These are phyloP conservation scores for Dipodomys merriami DNA, from an alignment of 2,113 vertebrate species.

Conservation along the genomic window DNA sequence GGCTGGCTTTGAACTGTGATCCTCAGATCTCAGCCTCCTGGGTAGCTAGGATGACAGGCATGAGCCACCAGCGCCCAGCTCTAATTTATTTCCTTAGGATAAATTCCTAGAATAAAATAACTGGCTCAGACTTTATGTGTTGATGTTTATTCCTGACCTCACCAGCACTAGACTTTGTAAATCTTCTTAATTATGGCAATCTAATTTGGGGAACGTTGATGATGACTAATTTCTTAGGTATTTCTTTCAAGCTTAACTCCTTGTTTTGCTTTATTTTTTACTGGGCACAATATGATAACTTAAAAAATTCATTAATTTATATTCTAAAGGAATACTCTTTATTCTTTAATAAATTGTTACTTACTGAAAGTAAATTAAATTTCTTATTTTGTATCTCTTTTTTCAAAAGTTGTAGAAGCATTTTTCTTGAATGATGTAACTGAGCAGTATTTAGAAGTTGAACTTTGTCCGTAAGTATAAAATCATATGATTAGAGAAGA, in stretches of 20 bases:
- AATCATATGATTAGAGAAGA: constrained; percentile 25
- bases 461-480: constrained; percentile 95
- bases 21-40: no score
- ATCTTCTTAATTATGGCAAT: constrained; percentile 11
- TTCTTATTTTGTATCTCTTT: constrained; percentile 62
- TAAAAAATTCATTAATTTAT: constrained; percentile 51
- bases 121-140: not conserved
- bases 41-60: no score
- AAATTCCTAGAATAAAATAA: no score
- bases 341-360: constrained; percentile 12
- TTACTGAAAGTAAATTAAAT: constrained; percentile 44
- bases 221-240: not conserved
- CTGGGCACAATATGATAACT: not conserved
- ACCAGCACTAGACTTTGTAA: not conserved
- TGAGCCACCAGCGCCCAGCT: no score
- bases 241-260: constrained; percentile 7
- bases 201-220: not conserved
- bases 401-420: constrained; percentile 91
- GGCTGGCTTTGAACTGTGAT: no score
- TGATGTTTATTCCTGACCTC: not conserved
- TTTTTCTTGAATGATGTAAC: constrained; percentile 93
- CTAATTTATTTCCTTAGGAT: no score
- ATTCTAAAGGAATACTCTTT: not conserved
- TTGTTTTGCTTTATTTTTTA: constrained; percentile 35
- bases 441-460: constrained; percentile 94